Base-by-base conservation (phyloP, 2,113 vertebrate species). In the Calyptomena viridis region DNA sequence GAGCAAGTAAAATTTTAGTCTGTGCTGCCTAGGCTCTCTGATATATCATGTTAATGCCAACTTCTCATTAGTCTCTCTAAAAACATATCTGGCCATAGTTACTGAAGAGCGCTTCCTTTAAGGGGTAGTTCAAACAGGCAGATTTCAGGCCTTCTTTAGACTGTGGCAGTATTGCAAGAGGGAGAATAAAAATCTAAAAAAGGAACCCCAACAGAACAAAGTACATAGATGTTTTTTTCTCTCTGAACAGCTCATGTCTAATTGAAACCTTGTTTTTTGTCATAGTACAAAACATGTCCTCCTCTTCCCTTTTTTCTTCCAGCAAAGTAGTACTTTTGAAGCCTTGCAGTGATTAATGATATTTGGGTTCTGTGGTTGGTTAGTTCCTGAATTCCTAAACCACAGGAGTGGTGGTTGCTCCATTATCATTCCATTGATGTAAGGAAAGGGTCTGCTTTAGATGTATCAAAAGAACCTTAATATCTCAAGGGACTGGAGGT, bases 301-400 rank as follows among this genome's bases (percentile, higher is more conserved):
- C 31, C 67, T 80, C 62, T 96, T 91, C 89, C 76, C 35, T 77
- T 89, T 95, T 89, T 42, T 47, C 44, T 80, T 79, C 75, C 42
- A n/a, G 46, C 63, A 86, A 80, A 92, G 80, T 60, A 93, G 47
- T 46, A 27, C 56, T 90, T 94, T 84, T 82, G 93, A 90, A 95
- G 82, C 68, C 22, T 87, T 44, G 52, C 33, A 37, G 83, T 96
- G 94, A 96, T 92, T 94, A 79, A 94, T 88, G 87, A 37, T 92
- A 81, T 97, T 96, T 97, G 97, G 95, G 93, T 96, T 96, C 89
- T 97, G 95, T 90, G 96, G 90, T 75, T 87, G 56, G 85, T 68
- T 71, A 81, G 90, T 96, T 97, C 94, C 90, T 84, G 83, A 84
- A 91, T 93, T 95, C 77, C 86, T 75, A 94, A 91, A 94, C 93